Evolutionary conservation across 2,797 vertebrate species (phyloP), one percentile per base, ranked within the genome.

Genomic region (Sebastes baramenuke): DNA sequence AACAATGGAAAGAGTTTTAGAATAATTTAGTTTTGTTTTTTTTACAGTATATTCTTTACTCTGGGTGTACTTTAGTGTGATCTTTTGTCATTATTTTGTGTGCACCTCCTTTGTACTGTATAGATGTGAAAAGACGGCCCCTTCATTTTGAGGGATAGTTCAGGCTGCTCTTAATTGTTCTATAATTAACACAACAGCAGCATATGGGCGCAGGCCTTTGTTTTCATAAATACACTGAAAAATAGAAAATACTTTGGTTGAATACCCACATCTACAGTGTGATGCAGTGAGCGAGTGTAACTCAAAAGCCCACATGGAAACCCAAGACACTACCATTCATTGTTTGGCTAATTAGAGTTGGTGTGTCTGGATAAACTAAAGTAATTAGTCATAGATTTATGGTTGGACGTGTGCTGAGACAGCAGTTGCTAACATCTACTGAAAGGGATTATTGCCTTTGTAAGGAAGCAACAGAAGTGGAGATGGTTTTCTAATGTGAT

Each of bases 371-470:
- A 93, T 93, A 91, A 93, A 94, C 93, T 92, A 80, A 93, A 92
- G 90, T 92, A 94, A 95, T 95, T 95, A 95, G 93, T 94, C 90
- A 93, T 94, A 91, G 90, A 94, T 93, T 93, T 93, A 91, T 91
- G 83, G 89, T 80, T 65, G 81, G 83, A 85, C 64, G 85, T 94
- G 88, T 83, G 88, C 85, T 89, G 91, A 92, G 90, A 87, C 85
- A 88, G 83, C 87, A 87, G 83, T 88, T 89, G 81, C 80, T 81
- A 72, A 65, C 79, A 81, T 88, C 71, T 71, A 87, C 84, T 80
- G 73, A 29, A 79, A 67, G 66, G 30, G 81, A 85, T 83, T 73
- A 72, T 56, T 83, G 77, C 30, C 32, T 88, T 75, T 77, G 68
- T 56, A 38, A 61, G 75, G 66, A 69, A 30, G 52, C 38, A 71